Evolutionary conservation across 2,888 invertebrate genomes (phyloP), one percentile per base, ranked within the genome.

Genomic region (Entomobrya multifasciata): DNA sequence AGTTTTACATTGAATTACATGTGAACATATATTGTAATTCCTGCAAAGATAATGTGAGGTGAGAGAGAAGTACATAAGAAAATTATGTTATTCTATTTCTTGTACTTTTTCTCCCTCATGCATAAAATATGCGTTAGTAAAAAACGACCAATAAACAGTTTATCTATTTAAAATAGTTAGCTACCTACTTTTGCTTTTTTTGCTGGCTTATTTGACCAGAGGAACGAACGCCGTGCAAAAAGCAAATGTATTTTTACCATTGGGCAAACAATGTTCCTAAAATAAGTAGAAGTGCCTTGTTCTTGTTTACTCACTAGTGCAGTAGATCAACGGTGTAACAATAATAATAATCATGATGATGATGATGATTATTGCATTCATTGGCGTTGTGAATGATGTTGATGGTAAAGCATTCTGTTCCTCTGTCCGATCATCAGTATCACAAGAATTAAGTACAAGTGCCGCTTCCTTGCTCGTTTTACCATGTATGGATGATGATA

Each of bases 391-490:
- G 20, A 44, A 22, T 67, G 41, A 44, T 67, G 44, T 20, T 60
- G 60, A 27, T 60, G 57, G 11, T 60, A 25, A n/a, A 11, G 67
- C 67, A 44, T 67, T 67, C 67, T 67, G 67, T 67, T 67, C 25
- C 49, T n/a, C 47, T 4, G 10, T 74, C 55, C 15, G 57, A 62
- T 36, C 36, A 36, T 4, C n/a, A n/a, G n/a, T n/a, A n/a, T n/a
- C n/a, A n/a, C n/a, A n/a, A n/a, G n/a, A n/a, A n/a, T n/a, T n/a
- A n/a, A n/a, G n/a, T n/a, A n/a, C 74, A 13, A 65, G 76, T 49
- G 76, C 76, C 76, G 65, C 83, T 83, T 83, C 83, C 83, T 83
- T 76, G 60, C 52, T 76, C 44, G 36, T 83, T 60, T 22, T 57
- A 25, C n/a, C 44, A 10, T 36, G 10, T n/a, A 11, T 27, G 30